These are phyloP conservation scores for Lasioglossum pauxillum DNA, from an alignment of 2,888 invertebrate species.

Conservation along the genomic window DNA sequence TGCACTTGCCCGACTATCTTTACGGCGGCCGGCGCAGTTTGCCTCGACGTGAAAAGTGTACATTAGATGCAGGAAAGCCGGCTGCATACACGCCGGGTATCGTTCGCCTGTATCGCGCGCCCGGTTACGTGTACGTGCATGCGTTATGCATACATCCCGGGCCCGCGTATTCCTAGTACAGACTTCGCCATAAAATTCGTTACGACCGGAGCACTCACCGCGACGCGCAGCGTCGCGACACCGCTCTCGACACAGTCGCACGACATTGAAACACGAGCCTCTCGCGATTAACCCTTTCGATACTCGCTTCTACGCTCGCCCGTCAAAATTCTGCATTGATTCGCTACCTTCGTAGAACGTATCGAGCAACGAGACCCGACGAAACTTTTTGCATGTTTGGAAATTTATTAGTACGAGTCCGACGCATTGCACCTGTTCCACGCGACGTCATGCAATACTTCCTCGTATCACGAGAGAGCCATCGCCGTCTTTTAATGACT, in stretches of 20 bases:
- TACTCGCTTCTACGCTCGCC: background rate
- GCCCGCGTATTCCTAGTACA: background rate
- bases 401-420: background rate
- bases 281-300: conserved; percentile 12
- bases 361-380: background rate
- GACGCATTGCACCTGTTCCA: background rate
- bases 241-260: background rate
- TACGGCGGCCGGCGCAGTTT: conserved; percentile 70
- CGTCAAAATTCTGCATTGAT: conserved; percentile 1
- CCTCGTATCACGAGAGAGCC: background rate
- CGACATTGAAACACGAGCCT: conserved; percentile 14
- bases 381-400: background rate
- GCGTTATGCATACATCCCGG: conserved; percentile 64
- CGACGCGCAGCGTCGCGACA: background rate
- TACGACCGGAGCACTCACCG: conserved; percentile 10
- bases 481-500: background rate
- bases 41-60: conserved; percentile 75
- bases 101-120: conserved; percentile 19
- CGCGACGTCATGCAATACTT: background rate
- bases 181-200: conserved; percentile 25
- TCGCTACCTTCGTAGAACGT: background rate
- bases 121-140: conserved; percentile 39
- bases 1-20: conserved; percentile 70
- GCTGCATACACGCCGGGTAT: conserved; percentile 42
- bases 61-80: conserved; percentile 69